phyloP scores from a whole-genome alignment of 2,888 invertebrate species.

The Agonopterix subpropinquella region DNA sequence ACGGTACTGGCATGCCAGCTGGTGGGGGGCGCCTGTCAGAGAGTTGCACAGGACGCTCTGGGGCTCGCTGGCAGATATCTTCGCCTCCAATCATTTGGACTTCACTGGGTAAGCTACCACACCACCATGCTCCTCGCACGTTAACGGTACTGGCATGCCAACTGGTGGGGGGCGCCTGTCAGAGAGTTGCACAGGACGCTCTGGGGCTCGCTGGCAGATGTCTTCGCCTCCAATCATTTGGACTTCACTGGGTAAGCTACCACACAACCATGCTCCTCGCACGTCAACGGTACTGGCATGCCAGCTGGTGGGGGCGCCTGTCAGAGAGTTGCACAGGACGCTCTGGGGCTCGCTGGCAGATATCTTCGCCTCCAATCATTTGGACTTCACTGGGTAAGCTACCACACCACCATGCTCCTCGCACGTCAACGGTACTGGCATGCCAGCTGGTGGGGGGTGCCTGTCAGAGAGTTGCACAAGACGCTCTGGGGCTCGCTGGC shows the following conservation, averaged over 20 bases:
- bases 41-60: constrained; percentile 85
- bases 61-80: constrained; percentile 82
- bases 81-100: constrained; percentile 65
- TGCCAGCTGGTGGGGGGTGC: constrained; percentile 87
- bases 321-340: constrained; percentile 83
- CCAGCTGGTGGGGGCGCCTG: constrained; percentile 87
- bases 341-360: constrained; percentile 84
- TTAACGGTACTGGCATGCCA: constrained; percentile 85
- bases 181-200: constrained; percentile 84
- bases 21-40: constrained; percentile 87
- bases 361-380: constrained; percentile 73
- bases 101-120: constrained; percentile 42
- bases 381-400: constrained; percentile 49
- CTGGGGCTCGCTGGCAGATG: constrained; percentile 83
- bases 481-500: constrained; percentile 84
- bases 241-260: constrained; percentile 46
- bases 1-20: constrained; percentile 85
- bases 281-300: constrained; percentile 83
- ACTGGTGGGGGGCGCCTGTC: constrained; percentile 88
- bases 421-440: constrained; percentile 86
- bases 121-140: too few relatives aligned
- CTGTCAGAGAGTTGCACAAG: constrained; percentile 83
- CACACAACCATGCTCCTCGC: too few relatives aligned
- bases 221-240: constrained; percentile 72
- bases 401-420: too few relatives aligned